Conservation (phyloP, 2,113 vertebrate species). For the Rhagologus leucostigma region DNA sequence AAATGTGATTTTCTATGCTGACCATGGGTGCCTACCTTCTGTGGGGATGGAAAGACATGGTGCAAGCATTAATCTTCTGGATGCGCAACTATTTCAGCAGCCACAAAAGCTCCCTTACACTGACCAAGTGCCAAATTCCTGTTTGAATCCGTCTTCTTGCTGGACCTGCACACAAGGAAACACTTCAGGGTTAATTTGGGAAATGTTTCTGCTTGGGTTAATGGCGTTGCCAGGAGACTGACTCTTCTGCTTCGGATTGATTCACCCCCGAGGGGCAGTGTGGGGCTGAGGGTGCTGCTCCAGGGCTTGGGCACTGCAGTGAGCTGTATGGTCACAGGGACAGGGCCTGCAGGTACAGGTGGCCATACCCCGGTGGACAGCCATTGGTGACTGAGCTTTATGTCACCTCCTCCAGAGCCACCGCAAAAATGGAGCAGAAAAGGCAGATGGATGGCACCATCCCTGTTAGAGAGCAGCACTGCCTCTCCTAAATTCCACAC, state of each 20-base stretch:
- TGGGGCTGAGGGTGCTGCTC: neutral
- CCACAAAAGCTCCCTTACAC: neutral
- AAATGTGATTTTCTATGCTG: neutral
- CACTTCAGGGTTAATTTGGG: neutral
- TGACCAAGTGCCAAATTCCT: neutral
- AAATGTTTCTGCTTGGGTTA: neutral
- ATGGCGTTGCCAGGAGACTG: neutral
- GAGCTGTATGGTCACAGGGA: neutral
- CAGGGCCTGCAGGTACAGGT: neutral
- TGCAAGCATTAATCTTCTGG: neutral
- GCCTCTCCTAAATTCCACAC: neutral
- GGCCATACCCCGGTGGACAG: neutral
- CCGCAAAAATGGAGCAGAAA: neutral
- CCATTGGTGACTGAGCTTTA: neutral
- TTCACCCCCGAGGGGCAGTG: rapidly evolving
- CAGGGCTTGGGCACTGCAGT: neutral
- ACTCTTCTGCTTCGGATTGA: neutral
- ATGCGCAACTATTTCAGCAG: neutral
- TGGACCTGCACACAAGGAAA: neutral
- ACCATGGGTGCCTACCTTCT: neutral
- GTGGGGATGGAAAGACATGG: neutral
- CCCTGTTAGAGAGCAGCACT: neutral
- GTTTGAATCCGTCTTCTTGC: neutral
- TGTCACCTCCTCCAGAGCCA: neutral
- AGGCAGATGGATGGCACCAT: neutral